Evolutionary conservation across 2,888 invertebrate genomes (phyloP), one percentile per base, ranked within the genome.

Genomic region (Eilema sororculum): DNA sequence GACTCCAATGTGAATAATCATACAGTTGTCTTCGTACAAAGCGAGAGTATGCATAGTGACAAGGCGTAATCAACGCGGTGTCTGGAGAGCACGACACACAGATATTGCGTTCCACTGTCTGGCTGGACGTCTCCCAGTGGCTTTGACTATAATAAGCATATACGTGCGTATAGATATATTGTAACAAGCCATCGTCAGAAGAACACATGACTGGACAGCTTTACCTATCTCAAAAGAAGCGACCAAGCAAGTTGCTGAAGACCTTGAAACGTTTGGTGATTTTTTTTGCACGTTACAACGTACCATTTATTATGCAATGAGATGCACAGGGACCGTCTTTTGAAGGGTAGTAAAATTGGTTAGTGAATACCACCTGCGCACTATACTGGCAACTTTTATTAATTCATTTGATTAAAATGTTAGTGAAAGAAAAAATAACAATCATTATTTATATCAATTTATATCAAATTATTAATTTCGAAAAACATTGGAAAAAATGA

Each of bases 61-160:
- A 58, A 58, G 58, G 25, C 58, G 16, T 58, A 58, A 58, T 58
- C 58, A 58, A 58, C 58, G 13, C 58, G 58, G 58, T 58, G 25
- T 58, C 58, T 13, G 9, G 58, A 58, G 58, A 58, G 16, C 58
- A 25, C 28, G 16, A 25, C 25, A 58, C 8, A 13, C 5, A 58
- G 58, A 58, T 16, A 58, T 58, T 58, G 16, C 13, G 25, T 58
- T 6, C 25, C 58, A 58, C 16, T 58, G 25, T 58, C 25, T 58
- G 25, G 16, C 13, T 58, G 25, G 25, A 58, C 20, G 25, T 16
- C 6, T 58, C 52, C n/a, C 2, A 46, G n/a, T n/a, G n/a, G 52
- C 52, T 41, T 16, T 41, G 33, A 37, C 33, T 37, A 33, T 8
- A 33, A 33, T 33, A 37, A 37, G 3, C 12, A 20, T 20, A 20